phyloP scores from a whole-genome alignment of 2,888 invertebrate species.

The Leptinotarsa peninsularis region DNA sequence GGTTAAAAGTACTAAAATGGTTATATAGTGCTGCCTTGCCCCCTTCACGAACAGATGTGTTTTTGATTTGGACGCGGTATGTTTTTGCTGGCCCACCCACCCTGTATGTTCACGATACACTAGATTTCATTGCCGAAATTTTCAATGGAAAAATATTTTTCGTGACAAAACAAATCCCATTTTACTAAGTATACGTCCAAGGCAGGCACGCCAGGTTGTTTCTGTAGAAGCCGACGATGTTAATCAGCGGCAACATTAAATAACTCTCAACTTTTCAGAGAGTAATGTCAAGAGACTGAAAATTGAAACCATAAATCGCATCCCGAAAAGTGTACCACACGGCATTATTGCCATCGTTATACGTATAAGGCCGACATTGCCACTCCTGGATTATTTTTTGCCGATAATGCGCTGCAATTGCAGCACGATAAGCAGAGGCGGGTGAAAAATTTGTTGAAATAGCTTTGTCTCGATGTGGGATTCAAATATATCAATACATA shows the following conservation, averaged over 20 bases:
- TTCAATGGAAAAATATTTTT: no score
- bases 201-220: not conserved
- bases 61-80: no score
- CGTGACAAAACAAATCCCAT: no score
- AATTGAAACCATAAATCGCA: not conserved
- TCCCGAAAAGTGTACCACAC: conserved; percentile 7
- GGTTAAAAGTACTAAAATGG: no score
- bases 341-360: not conserved
- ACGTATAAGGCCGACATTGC: conserved; percentile 12
- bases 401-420: conserved; percentile 1
- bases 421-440: conserved; percentile 3
- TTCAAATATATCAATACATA: no score
- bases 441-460: not conserved
- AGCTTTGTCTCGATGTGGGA: no score
- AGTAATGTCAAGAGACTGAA: not conserved
- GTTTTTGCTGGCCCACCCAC: no score
- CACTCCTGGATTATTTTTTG: conserved; percentile 10
- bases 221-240: not conserved
- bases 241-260: conserved; percentile 15
- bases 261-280: not conserved
- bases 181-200: not conserved
- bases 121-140: no score
- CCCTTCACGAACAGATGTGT: no score
- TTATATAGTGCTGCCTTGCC: no score
- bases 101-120: no score